Conservation (phyloP, 2,888 invertebrate species). For the Plagodis pulveraria region DNA sequence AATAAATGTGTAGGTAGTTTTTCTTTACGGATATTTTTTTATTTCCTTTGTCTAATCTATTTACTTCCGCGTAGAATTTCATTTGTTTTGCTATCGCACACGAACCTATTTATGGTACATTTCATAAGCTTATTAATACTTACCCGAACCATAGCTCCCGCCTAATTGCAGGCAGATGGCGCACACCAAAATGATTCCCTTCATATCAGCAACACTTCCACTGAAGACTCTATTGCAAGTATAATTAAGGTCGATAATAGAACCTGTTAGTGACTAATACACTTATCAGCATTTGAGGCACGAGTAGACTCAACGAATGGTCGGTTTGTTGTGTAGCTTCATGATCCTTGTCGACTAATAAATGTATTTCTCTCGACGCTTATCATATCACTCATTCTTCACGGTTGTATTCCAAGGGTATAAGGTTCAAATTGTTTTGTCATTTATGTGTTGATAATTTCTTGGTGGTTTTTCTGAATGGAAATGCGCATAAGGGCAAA, state of each 20-base stretch:
- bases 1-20: too few relatives aligned
- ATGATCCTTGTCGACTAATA: slow-evolving; percentile 49
- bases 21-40: too few relatives aligned
- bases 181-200: slow-evolving; percentile 53
- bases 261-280: slow-evolving; percentile 45
- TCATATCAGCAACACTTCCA: slow-evolving; percentile 47
- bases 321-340: slow-evolving; percentile 45
- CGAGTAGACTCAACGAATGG: slow-evolving; percentile 47
- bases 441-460: slow-evolving; percentile 8
- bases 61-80: too few relatives aligned
- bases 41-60: too few relatives aligned
- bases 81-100: too few relatives aligned
- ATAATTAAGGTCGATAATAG: slow-evolving; percentile 32
- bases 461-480: slow-evolving; percentile 15
- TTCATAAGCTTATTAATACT: slow-evolving; percentile 31
- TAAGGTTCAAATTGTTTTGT: slow-evolving; percentile 27
- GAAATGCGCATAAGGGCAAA: slow-evolving; percentile 33
- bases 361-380: slow-evolving; percentile 49
- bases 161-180: slow-evolving; percentile 52
- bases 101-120: too few relatives aligned
- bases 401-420: slow-evolving; percentile 23
- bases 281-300: slow-evolving; percentile 38
- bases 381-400: slow-evolving; percentile 51
- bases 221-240: slow-evolving; percentile 33
- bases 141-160: slow-evolving; percentile 50